These are phyloP conservation scores for Stramonita haemastoma DNA, from an alignment of 2,888 invertebrate genomes.

Conservation along the genomic window DNA sequence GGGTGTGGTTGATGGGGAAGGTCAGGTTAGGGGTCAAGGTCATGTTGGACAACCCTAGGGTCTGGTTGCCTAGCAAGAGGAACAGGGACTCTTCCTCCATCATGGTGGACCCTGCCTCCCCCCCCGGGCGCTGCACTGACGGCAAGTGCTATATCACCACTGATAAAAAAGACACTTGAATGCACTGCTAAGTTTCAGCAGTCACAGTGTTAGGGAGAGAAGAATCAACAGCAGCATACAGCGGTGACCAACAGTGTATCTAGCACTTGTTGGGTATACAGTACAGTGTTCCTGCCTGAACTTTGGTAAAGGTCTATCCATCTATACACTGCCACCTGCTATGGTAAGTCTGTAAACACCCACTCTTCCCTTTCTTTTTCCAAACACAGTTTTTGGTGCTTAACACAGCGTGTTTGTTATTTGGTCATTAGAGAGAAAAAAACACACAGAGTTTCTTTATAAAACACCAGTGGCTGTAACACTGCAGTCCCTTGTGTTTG, in stretches of 20 bases:
- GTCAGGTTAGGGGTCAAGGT: not conserved
- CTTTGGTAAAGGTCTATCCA: no score
- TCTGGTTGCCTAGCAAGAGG: not conserved
- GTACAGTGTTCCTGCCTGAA: not conserved
- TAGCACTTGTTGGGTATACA: not conserved
- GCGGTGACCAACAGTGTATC: not conserved
- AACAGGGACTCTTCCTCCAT: conserved; percentile 4
- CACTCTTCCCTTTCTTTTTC: no score
- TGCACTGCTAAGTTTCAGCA: not conserved
- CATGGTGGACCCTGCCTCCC: conserved; percentile 4
- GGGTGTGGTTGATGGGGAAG: conserved; percentile 7
- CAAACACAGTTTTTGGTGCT: no score
- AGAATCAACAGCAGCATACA: not conserved
- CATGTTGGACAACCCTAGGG: not conserved
- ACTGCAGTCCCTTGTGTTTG: no score
- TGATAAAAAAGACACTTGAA: not conserved
- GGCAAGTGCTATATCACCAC: not conserved
- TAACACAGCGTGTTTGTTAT: no score
- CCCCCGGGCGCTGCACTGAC: not conserved
- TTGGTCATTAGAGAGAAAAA: no score
- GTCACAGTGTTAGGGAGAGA: not conserved
- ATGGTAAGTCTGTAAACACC: no score
- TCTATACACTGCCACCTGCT: no score
- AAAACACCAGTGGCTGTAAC: no score
- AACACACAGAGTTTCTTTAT: no score